Conservation (phyloP, 2,888 invertebrate species). For the Perithous albicinctus region DNA sequence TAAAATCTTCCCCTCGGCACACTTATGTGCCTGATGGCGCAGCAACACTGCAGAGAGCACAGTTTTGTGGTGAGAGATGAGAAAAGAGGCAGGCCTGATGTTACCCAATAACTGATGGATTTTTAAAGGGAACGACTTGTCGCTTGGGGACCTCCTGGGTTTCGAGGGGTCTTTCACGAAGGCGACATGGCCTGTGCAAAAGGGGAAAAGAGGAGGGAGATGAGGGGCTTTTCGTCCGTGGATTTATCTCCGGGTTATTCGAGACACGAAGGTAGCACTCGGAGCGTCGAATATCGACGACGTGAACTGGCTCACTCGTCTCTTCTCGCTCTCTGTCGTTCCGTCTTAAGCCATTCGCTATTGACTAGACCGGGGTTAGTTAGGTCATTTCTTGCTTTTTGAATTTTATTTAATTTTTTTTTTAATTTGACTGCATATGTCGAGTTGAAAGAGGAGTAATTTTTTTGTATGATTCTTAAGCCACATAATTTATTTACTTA, state of each 20-base stretch:
- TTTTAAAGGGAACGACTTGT: slow-evolving; percentile 54
- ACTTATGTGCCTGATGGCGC: background rate
- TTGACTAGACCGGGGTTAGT: too few relatives aligned
- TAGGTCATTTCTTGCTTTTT: too few relatives aligned
- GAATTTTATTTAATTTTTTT: too few relatives aligned
- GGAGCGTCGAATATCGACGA: slow-evolving; percentile 55
- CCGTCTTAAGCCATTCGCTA: too few relatives aligned
- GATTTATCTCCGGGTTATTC: slow-evolving; percentile 63
- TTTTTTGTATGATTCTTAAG: too few relatives aligned
- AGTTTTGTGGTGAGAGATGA: background rate
- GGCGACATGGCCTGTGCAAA: background rate
- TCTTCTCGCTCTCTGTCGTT: background rate
- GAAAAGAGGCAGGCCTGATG: slow-evolving; percentile 12
- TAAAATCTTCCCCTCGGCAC: slow-evolving; percentile 19
- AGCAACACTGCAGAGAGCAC: background rate
- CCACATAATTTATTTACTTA: too few relatives aligned
- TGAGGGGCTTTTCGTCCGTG: slow-evolving; percentile 6
- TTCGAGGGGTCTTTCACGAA: slow-evolving; percentile 20
- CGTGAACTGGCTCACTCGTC: slow-evolving; percentile 44
- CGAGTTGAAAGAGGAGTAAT: too few relatives aligned
- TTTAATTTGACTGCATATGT: too few relatives aligned
- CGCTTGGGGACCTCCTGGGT: slow-evolving; percentile 13
- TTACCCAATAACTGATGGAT: slow-evolving; percentile 48
- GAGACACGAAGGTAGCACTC: slow-evolving; percentile 56
- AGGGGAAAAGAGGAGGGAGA: background rate